A percentile compares a stretch with the other conserved stretches of the same genome.
These are phyloP conservation scores for Odontamblyopus rebecca DNA, from an alignment of 2,797 vertebrate species.

Conservation along the genomic window DNA sequence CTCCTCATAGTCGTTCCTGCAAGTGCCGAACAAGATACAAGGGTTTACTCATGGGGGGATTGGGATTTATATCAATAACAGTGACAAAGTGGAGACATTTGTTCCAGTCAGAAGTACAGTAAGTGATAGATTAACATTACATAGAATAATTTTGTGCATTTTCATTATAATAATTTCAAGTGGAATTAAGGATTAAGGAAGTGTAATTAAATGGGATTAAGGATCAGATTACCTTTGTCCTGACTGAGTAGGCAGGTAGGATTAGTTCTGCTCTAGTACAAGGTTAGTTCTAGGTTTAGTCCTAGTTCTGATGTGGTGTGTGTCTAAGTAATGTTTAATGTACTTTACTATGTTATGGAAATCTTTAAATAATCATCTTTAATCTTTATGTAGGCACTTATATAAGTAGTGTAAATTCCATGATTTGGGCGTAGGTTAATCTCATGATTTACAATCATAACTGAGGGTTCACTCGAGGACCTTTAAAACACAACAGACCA, in stretches of 20 bases:
- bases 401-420: too few relatives aligned
- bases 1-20: conserved; percentile 96
- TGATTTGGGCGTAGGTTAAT: too few relatives aligned
- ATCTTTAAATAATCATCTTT: too few relatives aligned
- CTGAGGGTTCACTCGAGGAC: too few relatives aligned
- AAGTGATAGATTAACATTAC: neutral
- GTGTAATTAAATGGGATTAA: too few relatives aligned
- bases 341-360: neutral
- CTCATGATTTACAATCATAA: too few relatives aligned
- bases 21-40: conserved; percentile 27
- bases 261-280: neutral
- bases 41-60: neutral
- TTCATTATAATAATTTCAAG: neutral
- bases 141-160: neutral
- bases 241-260: too few relatives aligned
- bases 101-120: neutral
- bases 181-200: neutral
- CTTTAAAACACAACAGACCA: too few relatives aligned
- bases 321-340: neutral
- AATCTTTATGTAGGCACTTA: too few relatives aligned
- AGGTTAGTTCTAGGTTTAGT: neutral
- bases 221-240: too few relatives aligned
- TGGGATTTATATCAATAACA: conserved; percentile 14
- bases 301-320: neutral
- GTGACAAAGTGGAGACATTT: conserved; percentile 6